Conservation (phyloP, 2,113 vertebrate species). For the Alosa alosa region DNA sequence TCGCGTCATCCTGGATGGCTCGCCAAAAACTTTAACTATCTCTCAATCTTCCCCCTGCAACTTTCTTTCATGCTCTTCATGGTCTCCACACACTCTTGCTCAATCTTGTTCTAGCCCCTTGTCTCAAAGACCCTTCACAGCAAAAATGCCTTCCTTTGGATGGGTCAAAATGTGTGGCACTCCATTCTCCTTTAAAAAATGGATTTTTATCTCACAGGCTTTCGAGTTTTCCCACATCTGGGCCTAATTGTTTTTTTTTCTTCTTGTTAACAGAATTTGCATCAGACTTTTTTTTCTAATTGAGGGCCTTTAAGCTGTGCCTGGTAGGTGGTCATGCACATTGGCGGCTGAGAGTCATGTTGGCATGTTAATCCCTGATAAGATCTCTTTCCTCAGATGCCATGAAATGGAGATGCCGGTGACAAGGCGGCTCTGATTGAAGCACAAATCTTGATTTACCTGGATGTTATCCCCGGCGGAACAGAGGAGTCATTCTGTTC, state of each 20-base stretch:
- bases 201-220: background rate
- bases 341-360: slow-evolving; percentile 69
- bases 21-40: slow-evolving; percentile 35
- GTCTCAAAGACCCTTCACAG: slow-evolving; percentile 60
- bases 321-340: slow-evolving; percentile 62
- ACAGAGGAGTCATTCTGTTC: slow-evolving; percentile 65
- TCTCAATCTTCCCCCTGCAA: slow-evolving; percentile 7
- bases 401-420: slow-evolving; percentile 68
- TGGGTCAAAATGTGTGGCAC: background rate
- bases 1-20: background rate
- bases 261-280: background rate
- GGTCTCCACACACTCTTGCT: background rate
- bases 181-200: background rate
- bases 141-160: slow-evolving; percentile 45
- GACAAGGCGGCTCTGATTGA: slow-evolving; percentile 63
- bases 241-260: slow-evolving; percentile 59
- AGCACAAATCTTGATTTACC: slow-evolving; percentile 72
- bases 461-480: slow-evolving; percentile 66
- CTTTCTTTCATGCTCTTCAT: background rate
- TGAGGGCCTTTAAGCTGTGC: slow-evolving; percentile 51
- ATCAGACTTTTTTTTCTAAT: slow-evolving; percentile 37
- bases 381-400: slow-evolving; percentile 68
- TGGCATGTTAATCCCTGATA: slow-evolving; percentile 72
- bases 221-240: slow-evolving; percentile 46
- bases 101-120: slow-evolving; percentile 39